Conservation (phyloP, 1,140 invertebrate genomes). For the Micrasema minimum region DNA sequence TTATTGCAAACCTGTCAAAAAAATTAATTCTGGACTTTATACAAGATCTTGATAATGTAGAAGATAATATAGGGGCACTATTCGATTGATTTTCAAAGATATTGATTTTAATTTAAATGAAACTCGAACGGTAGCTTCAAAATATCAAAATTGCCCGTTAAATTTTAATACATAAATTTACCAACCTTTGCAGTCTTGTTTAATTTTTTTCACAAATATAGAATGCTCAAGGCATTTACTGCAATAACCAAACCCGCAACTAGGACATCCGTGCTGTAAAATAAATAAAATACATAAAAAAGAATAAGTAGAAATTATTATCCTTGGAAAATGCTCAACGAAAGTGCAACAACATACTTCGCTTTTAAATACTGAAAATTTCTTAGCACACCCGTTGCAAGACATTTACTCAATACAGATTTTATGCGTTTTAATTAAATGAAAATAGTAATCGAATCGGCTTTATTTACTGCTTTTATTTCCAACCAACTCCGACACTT, state of each 20-base stretch:
- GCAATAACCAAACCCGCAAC: constrained; percentile 74
- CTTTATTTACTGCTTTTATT: no score
- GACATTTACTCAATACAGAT: constrained; percentile 36
- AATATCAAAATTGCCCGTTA: no score
- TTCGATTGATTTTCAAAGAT: no score
- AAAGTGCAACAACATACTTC: constrained; percentile 36
- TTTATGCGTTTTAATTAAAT: no score
- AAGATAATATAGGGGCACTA: no score
- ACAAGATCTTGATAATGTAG: no score
- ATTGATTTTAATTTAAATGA: no score
- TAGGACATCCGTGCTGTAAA: constrained; percentile 69
- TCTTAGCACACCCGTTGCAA: constrained; percentile 47
- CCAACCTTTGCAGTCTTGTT: constrained; percentile 60
- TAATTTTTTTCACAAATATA: constrained; percentile 64
- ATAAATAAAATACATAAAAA: constrained; percentile 15
- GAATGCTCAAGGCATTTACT: constrained; percentile 70
- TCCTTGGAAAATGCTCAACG: neutral
- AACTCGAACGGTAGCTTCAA: no score
- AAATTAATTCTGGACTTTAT: no score
- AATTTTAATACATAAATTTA: no score
- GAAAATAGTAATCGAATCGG: no score
- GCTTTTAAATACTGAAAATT: constrained; percentile 46
- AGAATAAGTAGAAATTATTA: constrained; percentile 12
- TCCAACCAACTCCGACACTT: no score
- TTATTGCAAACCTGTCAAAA: constrained; percentile 59